Conservation (phyloP, 2,113 vertebrate genomes). For the Sakesphorus luctuosus region DNA sequence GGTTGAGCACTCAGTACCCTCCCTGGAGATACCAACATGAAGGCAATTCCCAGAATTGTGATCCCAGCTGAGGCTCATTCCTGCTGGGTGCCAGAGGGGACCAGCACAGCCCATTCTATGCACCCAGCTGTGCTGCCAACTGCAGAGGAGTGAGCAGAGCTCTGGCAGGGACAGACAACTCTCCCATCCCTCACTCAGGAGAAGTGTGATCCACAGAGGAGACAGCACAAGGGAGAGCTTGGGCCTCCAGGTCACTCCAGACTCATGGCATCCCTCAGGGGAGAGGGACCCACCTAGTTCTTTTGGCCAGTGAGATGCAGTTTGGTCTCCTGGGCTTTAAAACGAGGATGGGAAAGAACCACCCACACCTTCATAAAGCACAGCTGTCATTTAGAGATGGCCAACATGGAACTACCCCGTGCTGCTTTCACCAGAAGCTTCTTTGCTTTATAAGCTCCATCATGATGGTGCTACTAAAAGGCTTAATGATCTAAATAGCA, state of each 20-base stretch:
- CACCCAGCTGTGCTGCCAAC: neutral
- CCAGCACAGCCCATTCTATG: neutral
- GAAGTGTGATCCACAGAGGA: neutral
- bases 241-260: neutral
- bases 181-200: neutral
- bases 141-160: neutral
- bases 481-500: slow-evolving; percentile 54
- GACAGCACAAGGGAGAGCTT: neutral
- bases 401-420: neutral
- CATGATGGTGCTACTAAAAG: slow-evolving; percentile 62
- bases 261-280: neutral
- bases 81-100: neutral
- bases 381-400: neutral
- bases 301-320: neutral
- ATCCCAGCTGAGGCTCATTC: neutral
- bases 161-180: neutral
- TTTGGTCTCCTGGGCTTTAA: neutral
- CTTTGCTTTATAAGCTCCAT: slow-evolving; percentile 45
- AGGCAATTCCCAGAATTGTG: neutral
- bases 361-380: neutral
- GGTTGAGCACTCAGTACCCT: neutral
- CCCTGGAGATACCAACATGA: neutral
- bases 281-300: neutral
- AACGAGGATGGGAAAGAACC: neutral
- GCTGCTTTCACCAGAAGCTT: slow-evolving; percentile 1